A percentile compares a stretch with the other conserved stretches of the same genome.
Evolutionary conservation across 2,113 vertebrate genomes (phyloP).

Genomic region (Podarcis muralis): DNA sequence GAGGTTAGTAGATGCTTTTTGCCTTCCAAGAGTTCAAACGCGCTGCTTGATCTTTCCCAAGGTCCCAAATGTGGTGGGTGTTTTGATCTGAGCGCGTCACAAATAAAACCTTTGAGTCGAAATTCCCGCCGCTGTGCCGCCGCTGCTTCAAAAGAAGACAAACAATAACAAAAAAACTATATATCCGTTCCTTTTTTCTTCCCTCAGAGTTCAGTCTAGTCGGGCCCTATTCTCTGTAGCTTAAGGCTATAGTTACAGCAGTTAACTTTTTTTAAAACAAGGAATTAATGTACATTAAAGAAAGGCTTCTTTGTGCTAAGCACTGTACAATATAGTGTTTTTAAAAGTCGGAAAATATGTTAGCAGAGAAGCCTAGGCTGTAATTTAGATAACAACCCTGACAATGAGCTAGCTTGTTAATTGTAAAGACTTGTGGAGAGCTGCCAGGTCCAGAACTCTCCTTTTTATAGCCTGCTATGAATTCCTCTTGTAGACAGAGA

Average conservation of each 20-base stretch:
- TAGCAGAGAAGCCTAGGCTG: conserved; percentile 66
- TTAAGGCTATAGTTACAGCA: conserved; percentile 57
- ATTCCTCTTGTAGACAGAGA: conserved; percentile 23
- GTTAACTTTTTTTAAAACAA: conserved; percentile 72
- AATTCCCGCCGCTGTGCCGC: not conserved
- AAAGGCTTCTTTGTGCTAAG: conserved; percentile 70
- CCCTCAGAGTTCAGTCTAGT: conserved; percentile 5
- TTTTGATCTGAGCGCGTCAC: conserved; percentile 14
- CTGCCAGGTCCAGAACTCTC: conserved; percentile 56
- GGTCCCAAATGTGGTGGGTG: not conserved
- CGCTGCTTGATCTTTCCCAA: not conserved
- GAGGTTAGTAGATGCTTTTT: not conserved
- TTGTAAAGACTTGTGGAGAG: conserved; percentile 65
- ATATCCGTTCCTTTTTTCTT: conserved; percentile 22
- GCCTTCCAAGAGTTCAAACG: conserved; percentile 1
- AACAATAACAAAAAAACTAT: not conserved
- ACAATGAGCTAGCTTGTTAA: conserved; percentile 63
- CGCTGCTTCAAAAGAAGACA: conserved; percentile 3
- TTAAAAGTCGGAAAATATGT: conserved; percentile 69
- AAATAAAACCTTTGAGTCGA: conserved; percentile 27
- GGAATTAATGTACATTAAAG: conserved; percentile 70
- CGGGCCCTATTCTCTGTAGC: conserved; percentile 30
- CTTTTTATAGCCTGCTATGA: conserved; percentile 51
- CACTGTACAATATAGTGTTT: conserved; percentile 63
- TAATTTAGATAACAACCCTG: conserved; percentile 74